These are phyloP conservation scores for Phyto melanocephala DNA, from an alignment of 2,888 invertebrate species.

Conservation along the genomic window DNA sequence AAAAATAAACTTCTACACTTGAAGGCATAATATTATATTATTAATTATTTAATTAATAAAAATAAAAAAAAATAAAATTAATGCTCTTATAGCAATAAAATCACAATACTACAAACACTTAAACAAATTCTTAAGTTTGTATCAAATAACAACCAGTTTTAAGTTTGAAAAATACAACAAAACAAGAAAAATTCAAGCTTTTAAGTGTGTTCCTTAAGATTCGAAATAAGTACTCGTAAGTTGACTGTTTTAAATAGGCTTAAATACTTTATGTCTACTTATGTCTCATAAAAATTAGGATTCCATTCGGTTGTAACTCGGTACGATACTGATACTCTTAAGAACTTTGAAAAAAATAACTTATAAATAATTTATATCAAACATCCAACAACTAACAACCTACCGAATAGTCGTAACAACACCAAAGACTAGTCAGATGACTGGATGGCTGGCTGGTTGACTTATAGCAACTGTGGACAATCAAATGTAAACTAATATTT, in stretches of 20 bases:
- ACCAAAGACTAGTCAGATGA: background rate
- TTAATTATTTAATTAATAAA: constrained; percentile 26
- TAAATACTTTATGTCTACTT: constrained; percentile 58
- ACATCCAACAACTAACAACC: background rate
- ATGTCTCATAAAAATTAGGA: constrained; percentile 60
- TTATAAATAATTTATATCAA: background rate
- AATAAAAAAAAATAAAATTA: background rate
- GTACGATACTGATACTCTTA: background rate
- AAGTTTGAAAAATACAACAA: background rate
- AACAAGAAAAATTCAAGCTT: background rate
- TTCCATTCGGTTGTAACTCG: constrained; percentile 4
- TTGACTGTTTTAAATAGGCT: constrained; percentile 51
- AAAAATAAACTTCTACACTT: background rate
- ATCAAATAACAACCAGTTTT: constrained; percentile 41
- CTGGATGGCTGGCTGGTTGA: background rate
- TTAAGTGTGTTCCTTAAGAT: background rate
- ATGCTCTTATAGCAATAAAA: background rate
- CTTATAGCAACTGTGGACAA: background rate
- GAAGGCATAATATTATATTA: background rate
- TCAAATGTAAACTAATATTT: background rate
- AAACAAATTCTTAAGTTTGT: constrained; percentile 13
- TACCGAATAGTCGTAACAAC: background rate
- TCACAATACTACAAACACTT: background rate
- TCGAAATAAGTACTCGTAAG: constrained; percentile 19
- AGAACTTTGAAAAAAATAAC: constrained; percentile 15